phyloP scores from a whole-genome alignment of 2,888 invertebrate species.

The Taenaris catops region DNA sequence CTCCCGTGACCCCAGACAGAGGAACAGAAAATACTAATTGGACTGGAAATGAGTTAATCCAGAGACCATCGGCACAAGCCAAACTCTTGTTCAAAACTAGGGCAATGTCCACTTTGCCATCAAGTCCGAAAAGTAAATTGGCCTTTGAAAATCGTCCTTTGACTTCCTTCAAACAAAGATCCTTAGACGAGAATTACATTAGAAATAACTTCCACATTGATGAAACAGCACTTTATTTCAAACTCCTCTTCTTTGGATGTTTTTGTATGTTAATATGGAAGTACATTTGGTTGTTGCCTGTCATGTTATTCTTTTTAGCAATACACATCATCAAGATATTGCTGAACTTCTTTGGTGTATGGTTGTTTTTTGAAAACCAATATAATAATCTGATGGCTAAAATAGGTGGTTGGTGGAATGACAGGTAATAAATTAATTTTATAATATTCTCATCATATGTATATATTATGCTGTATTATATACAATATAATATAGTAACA shows the following conservation, averaged over 20 bases:
- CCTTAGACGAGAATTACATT: conserved; percentile 65
- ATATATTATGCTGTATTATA: too few relatives aligned
- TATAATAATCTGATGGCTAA: conserved; percentile 53
- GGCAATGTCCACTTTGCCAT: conserved; percentile 64
- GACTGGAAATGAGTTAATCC: conserved; percentile 43
- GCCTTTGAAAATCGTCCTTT: conserved; percentile 55
- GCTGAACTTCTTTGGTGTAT: conserved; percentile 72
- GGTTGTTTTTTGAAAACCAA: conserved; percentile 67
- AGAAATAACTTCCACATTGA: conserved; percentile 67
- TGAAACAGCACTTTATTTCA: conserved; percentile 86
- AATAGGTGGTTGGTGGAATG: conserved; percentile 80
- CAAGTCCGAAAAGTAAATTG: conserved; percentile 50
- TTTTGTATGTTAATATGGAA: conserved; percentile 92
- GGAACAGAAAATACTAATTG: conserved; percentile 49
- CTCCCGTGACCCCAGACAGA: conserved; percentile 49
- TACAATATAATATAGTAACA: too few relatives aligned
- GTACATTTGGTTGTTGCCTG: conserved; percentile 89
- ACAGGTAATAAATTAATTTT: conserved; percentile 59
- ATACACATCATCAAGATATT: conserved; percentile 82
- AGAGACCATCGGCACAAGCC: conserved; percentile 57
- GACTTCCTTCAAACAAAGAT: conserved; percentile 59
- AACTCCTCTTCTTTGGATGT: conserved; percentile 89
- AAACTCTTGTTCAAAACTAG: conserved; percentile 65
- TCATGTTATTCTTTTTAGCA: conserved; percentile 87
- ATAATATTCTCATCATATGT: neutral